These are phyloP conservation scores for Crenuchus spilurus DNA, from an alignment of 2,797 vertebrate species.

Conservation along the genomic window DNA sequence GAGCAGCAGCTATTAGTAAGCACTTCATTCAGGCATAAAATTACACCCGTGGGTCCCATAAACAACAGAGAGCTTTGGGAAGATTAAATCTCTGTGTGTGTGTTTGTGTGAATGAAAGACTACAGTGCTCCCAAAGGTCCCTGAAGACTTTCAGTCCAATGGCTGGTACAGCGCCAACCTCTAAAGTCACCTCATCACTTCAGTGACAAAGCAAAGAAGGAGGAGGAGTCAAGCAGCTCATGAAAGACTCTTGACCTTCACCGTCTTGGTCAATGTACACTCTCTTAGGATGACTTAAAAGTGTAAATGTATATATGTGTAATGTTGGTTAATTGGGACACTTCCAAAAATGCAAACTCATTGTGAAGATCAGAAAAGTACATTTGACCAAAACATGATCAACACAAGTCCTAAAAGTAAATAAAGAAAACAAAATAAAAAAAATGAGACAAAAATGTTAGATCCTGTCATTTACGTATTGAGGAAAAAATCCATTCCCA, in stretches of 20 bases:
- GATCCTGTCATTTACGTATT: no score
- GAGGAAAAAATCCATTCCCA: no score
- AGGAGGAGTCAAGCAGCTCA: not conserved
- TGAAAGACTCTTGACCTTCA: not conserved
- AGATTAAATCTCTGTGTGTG: conserved; percentile 78
- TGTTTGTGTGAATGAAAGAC: conserved; percentile 5
- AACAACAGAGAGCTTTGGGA: conserved; percentile 80
- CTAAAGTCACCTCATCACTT: conserved; percentile 21
- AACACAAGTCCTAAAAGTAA: no score
- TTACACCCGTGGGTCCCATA: conserved; percentile 86
- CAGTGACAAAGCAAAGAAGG: conserved; percentile 31
- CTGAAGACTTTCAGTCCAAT: conserved; percentile 18
- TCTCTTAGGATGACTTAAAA: not conserved
- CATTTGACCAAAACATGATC: no score
- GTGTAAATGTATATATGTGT: not conserved
- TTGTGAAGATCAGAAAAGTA: no score
- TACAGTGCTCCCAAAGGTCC: conserved; percentile 11
- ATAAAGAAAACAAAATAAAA: no score
- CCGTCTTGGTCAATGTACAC: not conserved
- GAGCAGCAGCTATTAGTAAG: conserved; percentile 87
- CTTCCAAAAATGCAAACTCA: no score
- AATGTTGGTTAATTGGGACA: not conserved
- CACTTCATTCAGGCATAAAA: conserved; percentile 88
- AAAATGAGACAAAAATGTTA: no score
- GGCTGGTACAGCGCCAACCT: conserved; percentile 14